phyloP scores from a whole-genome alignment of 1,140 invertebrate genomes.

The Nephila pilipes region DNA sequence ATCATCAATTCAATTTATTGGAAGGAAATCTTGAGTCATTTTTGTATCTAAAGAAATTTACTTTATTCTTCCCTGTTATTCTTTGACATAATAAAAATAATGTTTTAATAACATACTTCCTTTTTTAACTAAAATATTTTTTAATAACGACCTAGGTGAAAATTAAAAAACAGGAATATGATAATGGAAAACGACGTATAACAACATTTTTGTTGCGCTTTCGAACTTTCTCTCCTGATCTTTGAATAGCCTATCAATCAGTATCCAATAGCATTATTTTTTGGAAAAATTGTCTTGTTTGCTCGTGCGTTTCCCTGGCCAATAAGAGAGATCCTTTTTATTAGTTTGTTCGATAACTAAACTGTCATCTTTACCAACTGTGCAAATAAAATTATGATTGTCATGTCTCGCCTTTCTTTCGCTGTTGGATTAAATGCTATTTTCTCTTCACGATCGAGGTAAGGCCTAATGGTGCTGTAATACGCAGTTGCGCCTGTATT shows the following conservation, averaged over 20 bases:
- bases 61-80: too few relatives aligned
- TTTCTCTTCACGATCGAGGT: constrained; percentile 18
- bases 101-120: too few relatives aligned
- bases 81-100: too few relatives aligned
- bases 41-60: too few relatives aligned
- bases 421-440: constrained; percentile 25
- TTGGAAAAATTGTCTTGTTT: not conserved
- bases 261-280: not conserved
- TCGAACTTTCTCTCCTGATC: not conserved
- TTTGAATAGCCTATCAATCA: not conserved
- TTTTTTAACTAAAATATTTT: too few relatives aligned
- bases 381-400: constrained; percentile 44
- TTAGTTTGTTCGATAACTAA: constrained; percentile 18
- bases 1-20: too few relatives aligned
- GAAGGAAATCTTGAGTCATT: too few relatives aligned
- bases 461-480: constrained; percentile 19
- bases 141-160: too few relatives aligned
- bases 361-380: constrained; percentile 24
- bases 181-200: not conserved
- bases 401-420: not conserved
- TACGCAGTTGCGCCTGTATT: constrained; percentile 33
- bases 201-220: not conserved
- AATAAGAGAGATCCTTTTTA: not conserved
- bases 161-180: too few relatives aligned
- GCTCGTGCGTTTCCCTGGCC: not conserved